Conservation (phyloP, 2,113 vertebrate genomes). For the Salvator merianae region DNA sequence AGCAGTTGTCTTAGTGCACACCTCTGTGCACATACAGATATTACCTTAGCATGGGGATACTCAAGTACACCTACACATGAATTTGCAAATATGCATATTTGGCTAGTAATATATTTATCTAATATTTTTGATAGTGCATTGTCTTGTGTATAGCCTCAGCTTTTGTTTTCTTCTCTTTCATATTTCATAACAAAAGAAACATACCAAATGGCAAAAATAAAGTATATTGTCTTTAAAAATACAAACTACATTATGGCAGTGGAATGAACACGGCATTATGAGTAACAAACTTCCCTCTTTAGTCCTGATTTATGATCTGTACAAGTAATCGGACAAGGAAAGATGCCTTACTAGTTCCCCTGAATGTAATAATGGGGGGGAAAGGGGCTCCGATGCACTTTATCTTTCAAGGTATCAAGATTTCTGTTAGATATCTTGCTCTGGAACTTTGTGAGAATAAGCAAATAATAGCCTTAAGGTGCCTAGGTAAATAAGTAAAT, state of each 20-base stretch:
- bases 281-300: background rate
- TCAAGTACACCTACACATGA: too few relatives aligned
- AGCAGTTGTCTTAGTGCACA: too few relatives aligned
- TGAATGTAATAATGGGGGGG: constrained; percentile 17
- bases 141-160: too few relatives aligned
- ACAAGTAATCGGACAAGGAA: constrained; percentile 21
- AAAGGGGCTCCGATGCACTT: background rate
- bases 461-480: constrained; percentile 17
- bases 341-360: background rate
- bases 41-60: too few relatives aligned
- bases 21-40: too few relatives aligned
- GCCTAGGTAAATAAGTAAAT: too few relatives aligned
- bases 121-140: too few relatives aligned
- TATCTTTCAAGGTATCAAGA: constrained; percentile 32
- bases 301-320: background rate
- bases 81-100: too few relatives aligned
- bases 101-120: too few relatives aligned
- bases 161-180: too few relatives aligned
- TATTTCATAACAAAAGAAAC: too few relatives aligned
- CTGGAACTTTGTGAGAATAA: constrained; percentile 26
- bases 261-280: constrained; percentile 11
- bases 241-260: background rate
- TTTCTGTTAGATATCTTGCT: constrained; percentile 27
- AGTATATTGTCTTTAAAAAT: background rate
- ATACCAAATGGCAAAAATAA: too few relatives aligned